These are phyloP conservation scores for Tenualosa thibaudeaui DNA, from an alignment of 2,797 vertebrate genomes.

Conservation along the genomic window DNA sequence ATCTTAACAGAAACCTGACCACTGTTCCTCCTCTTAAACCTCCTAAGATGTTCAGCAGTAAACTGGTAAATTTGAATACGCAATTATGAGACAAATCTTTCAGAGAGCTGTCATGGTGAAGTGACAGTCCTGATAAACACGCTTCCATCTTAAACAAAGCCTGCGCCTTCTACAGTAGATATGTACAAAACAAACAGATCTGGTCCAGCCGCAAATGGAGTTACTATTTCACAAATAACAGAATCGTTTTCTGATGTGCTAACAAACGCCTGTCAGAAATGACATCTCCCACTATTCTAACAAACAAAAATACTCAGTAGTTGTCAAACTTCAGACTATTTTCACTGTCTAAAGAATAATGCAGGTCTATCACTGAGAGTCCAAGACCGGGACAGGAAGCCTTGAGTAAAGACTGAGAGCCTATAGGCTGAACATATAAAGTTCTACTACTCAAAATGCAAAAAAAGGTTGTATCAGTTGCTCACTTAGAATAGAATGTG, in stretches of 20 bases:
- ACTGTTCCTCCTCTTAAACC: neutral
- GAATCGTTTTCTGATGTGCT: neutral
- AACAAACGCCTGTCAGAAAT: neutral
- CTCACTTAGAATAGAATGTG: neutral
- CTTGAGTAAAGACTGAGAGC: neutral
- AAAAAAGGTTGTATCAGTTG: neutral
- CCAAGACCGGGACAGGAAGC: neutral
- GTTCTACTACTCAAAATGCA: conserved; percentile 2
- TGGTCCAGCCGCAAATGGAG: neutral
- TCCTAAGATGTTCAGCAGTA: neutral
- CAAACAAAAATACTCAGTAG: conserved; percentile 15
- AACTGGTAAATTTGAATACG: conserved; percentile 32
- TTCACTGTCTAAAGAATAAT: neutral
- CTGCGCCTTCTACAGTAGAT: neutral
- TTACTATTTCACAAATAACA: conserved; percentile 1
- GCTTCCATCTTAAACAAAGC: neutral
- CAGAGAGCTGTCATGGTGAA: neutral
- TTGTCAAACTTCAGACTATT: neutral
- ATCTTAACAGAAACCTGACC: neutral
- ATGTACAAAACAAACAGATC: conserved; percentile 1
- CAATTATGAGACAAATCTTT: neutral
- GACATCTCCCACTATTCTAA: neutral
- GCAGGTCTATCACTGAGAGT: neutral
- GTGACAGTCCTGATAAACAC: neutral
- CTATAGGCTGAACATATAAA: neutral